A percentile compares a stretch with the other conserved stretches of the same genome.
phyloP scores from a whole-genome alignment of 1,140 invertebrate species.

The Geopemphigus sp. region DNA sequence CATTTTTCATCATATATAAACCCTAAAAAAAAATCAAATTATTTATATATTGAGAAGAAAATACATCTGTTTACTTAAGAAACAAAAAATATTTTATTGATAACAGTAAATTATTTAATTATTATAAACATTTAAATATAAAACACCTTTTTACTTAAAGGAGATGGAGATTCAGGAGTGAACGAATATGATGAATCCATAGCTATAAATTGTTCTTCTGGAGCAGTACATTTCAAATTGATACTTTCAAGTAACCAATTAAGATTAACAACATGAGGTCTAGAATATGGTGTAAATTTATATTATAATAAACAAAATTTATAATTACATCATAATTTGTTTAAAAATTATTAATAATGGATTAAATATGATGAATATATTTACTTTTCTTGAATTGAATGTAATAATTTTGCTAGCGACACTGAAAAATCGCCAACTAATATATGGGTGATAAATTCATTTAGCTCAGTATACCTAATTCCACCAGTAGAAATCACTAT shows the following conservation, averaged over 20 bases:
- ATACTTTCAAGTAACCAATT: slow-evolving; percentile 76
- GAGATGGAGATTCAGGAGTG: slow-evolving; percentile 59
- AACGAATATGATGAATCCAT: slow-evolving; percentile 46
- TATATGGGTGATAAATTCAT: slow-evolving; percentile 76
- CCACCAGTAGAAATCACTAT: slow-evolving; percentile 78
- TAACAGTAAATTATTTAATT: not conserved
- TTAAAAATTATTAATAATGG: not conserved
- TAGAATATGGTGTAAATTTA: slow-evolving; percentile 55
- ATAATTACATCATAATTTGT: too few relatives aligned
- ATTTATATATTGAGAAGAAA: too few relatives aligned
- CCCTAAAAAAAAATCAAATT: not conserved
- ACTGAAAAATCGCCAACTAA: slow-evolving; percentile 64
- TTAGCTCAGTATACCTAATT: slow-evolving; percentile 72
- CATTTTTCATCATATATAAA: slow-evolving; percentile 46
- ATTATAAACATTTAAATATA: not conserved
- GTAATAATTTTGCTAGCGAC: slow-evolving; percentile 53
- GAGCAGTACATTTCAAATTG: slow-evolving; percentile 60
- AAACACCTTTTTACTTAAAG: slow-evolving; percentile 62
- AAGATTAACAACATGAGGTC: slow-evolving; percentile 66
- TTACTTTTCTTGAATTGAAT: slow-evolving; percentile 44
- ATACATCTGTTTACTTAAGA: too few relatives aligned
- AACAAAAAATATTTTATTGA: too few relatives aligned
- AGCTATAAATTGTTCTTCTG: slow-evolving; percentile 60
- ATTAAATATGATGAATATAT: not conserved
- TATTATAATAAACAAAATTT: not conserved